Evolutionary conservation across 2,888 invertebrate species (phyloP).

Genomic region (Nomada hirtipes): DNA sequence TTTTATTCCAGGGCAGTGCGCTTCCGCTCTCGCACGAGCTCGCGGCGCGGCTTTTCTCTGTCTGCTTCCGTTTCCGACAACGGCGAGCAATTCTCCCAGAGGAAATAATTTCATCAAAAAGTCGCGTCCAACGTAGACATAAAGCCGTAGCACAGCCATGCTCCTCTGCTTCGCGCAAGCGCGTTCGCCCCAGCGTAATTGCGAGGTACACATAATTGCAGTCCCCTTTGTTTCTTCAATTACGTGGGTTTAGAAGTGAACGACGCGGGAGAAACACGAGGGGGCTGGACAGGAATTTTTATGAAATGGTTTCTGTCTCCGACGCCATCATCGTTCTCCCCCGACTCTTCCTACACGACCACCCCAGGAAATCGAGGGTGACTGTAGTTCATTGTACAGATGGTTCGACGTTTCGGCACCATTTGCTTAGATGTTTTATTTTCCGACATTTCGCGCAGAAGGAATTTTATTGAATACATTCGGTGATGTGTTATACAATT

Average conservation of each 20-base stretch:
- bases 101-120: conserved; percentile 80
- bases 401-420: not conserved
- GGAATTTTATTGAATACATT: too few species aligned
- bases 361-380: conserved; percentile 8
- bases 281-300: conserved; percentile 78
- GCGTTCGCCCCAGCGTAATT: conserved; percentile 74
- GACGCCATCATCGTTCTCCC: conserved; percentile 24
- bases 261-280: conserved; percentile 65
- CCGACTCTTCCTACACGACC: conserved; percentile 5
- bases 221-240: conserved; percentile 83
- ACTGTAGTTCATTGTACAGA: not conserved
- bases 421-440: not conserved
- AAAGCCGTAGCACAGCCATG: conserved; percentile 70
- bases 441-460: not conserved
- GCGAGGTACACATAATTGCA: conserved; percentile 78
- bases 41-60: conserved; percentile 1
- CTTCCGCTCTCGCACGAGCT: conserved; percentile 40
- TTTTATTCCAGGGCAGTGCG: conserved; percentile 23
- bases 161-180: conserved; percentile 67
- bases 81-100: conserved; percentile 50
- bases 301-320: conserved; percentile 73
- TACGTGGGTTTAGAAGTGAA: conserved; percentile 78
- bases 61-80: conserved; percentile 32
- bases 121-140: conserved; percentile 64
- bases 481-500: too few species aligned